Evolutionary conservation across 2,888 invertebrate genomes (phyloP).

Genomic region (Plagodis pulveraria): DNA sequence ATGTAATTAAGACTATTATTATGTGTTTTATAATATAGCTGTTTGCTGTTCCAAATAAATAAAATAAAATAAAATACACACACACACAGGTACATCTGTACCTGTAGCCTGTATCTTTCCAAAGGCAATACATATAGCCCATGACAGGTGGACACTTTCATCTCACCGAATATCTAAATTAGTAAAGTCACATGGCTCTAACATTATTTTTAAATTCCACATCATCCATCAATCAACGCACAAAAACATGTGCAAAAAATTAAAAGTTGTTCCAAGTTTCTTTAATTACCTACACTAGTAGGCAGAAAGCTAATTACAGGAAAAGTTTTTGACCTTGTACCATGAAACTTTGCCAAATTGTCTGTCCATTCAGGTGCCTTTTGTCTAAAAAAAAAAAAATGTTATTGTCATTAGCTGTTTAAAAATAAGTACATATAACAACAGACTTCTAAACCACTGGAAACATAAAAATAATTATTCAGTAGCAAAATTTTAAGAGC

Average conservation of each 20-base stretch:
- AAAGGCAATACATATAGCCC: no score
- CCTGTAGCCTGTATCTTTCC: no score
- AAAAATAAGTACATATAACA: not conserved
- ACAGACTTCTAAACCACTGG: no score
- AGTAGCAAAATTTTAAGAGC: no score
- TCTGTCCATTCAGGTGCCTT: slow-evolving; percentile 41
- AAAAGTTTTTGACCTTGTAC: slow-evolving; percentile 78
- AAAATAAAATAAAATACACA: no score
- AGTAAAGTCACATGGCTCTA: slow-evolving; percentile 22
- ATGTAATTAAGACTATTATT: no score
- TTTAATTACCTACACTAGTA: slow-evolving; percentile 59
- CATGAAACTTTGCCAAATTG: slow-evolving; percentile 54
- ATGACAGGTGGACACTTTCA: no score
- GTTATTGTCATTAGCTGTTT: slow-evolving; percentile 22
- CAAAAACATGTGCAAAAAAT: slow-evolving; percentile 13
- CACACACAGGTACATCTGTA: no score
- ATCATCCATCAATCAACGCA: slow-evolving; percentile 21
- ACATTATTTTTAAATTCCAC: slow-evolving; percentile 17
- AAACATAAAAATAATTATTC: no score
- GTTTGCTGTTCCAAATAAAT: no score
- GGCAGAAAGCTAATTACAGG: slow-evolving; percentile 58
- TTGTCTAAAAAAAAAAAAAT: slow-evolving; percentile 5
- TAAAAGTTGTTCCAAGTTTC: slow-evolving; percentile 35
- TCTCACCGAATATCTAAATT: slow-evolving; percentile 9
- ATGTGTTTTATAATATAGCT: no score